Evolutionary conservation across 2,888 invertebrate genomes (phyloP).

Genomic region (Leptopilina syphax): DNA sequence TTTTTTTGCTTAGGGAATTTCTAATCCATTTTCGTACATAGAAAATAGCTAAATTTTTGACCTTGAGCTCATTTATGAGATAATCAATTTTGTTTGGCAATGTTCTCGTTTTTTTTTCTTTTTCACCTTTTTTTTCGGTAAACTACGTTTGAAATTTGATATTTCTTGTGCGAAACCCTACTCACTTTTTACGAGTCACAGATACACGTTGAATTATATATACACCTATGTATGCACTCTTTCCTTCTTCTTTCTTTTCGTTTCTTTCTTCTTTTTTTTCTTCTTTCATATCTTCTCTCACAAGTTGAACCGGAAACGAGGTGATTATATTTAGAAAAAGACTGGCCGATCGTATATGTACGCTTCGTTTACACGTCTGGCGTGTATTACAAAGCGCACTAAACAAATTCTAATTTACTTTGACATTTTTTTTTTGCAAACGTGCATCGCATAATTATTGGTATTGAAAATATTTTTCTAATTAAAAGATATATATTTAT

Average conservation of each 20-base stretch:
- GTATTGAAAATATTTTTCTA: not conserved
- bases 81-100: slow-evolving; percentile 24
- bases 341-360: slow-evolving; percentile 53
- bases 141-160: slow-evolving; percentile 34
- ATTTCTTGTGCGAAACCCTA: slow-evolving; percentile 36
- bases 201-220: slow-evolving; percentile 24
- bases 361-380: slow-evolving; percentile 48
- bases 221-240: slow-evolving; percentile 36
- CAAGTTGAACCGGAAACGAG: slow-evolving; percentile 62
- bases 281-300: slow-evolving; percentile 45
- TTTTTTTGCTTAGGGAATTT: too few relatives aligned
- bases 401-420: slow-evolving; percentile 30
- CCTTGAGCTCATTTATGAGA: slow-evolving; percentile 8
- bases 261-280: slow-evolving; percentile 12
- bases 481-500: too few relatives aligned
- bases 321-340: slow-evolving; percentile 69
- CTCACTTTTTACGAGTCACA: slow-evolving; percentile 40
- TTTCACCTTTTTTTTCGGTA: slow-evolving; percentile 35
- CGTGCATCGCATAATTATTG: not conserved
- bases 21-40: not conserved
- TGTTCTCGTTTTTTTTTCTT: not conserved
- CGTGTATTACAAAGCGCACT: slow-evolving; percentile 47
- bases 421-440: slow-evolving; percentile 6
- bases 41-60: slow-evolving; percentile 1
- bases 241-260: not conserved